Conservation (phyloP, 2,113 vertebrate species). For the Sialia sialis region DNA sequence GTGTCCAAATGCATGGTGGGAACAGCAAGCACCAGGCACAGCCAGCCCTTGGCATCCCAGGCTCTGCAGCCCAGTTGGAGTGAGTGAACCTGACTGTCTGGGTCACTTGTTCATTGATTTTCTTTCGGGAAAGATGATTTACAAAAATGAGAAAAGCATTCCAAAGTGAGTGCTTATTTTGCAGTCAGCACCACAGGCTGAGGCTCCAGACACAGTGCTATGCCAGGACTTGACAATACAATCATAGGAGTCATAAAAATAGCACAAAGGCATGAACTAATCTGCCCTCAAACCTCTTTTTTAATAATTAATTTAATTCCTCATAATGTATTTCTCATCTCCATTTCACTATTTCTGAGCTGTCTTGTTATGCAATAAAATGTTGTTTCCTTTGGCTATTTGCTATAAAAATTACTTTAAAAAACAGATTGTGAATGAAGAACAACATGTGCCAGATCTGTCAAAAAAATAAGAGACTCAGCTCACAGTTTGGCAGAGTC, state of each 20-base stretch:
- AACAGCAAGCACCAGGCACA: background rate
- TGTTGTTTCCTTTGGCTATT: constrained; percentile 10
- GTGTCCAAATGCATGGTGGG: background rate
- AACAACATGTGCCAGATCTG: constrained; percentile 39
- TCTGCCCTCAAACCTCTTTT: background rate
- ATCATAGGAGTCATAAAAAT: constrained; percentile 17
- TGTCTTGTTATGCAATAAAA: background rate
- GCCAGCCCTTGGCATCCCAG: background rate
- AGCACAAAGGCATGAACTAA: constrained; percentile 1
- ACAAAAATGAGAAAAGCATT: constrained; percentile 6
- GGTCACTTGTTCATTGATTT: background rate
- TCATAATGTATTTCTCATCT: background rate
- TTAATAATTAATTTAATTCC: background rate
- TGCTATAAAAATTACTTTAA: constrained; percentile 1
- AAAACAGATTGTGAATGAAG: constrained; percentile 52
- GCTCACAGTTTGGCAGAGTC: constrained; percentile 9
- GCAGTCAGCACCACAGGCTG: background rate
- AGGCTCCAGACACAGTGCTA: background rate
- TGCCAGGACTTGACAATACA: constrained; percentile 24
- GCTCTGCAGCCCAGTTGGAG: background rate
- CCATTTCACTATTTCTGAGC: background rate
- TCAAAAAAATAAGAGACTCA: constrained; percentile 6
- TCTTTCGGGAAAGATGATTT: background rate
- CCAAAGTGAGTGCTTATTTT: background rate
- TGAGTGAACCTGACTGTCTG: background rate